A percentile compares a stretch with the other conserved stretches of the same genome.
These are phyloP conservation scores for Fistularia commersonii DNA, from an alignment of 2,797 vertebrate species.

Conservation along the genomic window DNA sequence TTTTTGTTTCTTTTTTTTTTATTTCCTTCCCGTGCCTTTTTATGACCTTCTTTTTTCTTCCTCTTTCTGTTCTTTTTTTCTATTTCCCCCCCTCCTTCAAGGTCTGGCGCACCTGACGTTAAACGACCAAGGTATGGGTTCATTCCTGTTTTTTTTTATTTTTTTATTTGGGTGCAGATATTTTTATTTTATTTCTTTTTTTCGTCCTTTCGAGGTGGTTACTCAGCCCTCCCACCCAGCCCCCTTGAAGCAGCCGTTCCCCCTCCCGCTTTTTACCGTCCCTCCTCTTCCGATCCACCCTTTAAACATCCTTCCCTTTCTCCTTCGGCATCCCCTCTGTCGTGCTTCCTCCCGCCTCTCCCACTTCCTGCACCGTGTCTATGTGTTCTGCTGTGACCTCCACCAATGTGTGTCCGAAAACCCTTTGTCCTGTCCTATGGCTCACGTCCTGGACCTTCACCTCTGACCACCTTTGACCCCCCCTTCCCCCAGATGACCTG, in stretches of 20 bases:
- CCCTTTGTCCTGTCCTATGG: slow-evolving; percentile 70
- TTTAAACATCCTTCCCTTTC: slow-evolving; percentile 30
- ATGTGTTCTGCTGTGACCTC: slow-evolving; percentile 56
- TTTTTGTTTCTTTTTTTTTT: slow-evolving; percentile 85
- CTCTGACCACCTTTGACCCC: slow-evolving; percentile 66
- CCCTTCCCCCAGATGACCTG: slow-evolving; percentile 61
- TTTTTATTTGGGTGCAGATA: no score
- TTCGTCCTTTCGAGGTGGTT: slow-evolving; percentile 54
- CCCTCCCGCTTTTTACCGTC: slow-evolving; percentile 48
- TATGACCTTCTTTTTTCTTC: slow-evolving; percentile 81
- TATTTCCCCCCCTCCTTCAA: slow-evolving; percentile 83
- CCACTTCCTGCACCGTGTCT: slow-evolving; percentile 38
- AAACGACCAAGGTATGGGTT: slow-evolving; percentile 97
- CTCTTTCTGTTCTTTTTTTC: slow-evolving; percentile 82
- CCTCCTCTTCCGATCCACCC: slow-evolving; percentile 45
- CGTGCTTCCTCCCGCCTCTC: slow-evolving; percentile 16
- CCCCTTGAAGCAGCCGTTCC: slow-evolving; percentile 42
- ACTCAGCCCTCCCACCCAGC: slow-evolving; percentile 51
- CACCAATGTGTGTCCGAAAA: slow-evolving; percentile 65
- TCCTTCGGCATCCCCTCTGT: slow-evolving; percentile 19
- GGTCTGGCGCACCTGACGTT: slow-evolving; percentile 98
- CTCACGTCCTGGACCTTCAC: slow-evolving; percentile 72
- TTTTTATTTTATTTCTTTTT: slow-evolving; percentile 22
- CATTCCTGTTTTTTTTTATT: slow-evolving; percentile 70
- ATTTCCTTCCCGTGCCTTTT: slow-evolving; percentile 78